Evolutionary conservation across 2,797 vertebrate species (phyloP).

Genomic region (Notolepis coatsorum): DNA sequence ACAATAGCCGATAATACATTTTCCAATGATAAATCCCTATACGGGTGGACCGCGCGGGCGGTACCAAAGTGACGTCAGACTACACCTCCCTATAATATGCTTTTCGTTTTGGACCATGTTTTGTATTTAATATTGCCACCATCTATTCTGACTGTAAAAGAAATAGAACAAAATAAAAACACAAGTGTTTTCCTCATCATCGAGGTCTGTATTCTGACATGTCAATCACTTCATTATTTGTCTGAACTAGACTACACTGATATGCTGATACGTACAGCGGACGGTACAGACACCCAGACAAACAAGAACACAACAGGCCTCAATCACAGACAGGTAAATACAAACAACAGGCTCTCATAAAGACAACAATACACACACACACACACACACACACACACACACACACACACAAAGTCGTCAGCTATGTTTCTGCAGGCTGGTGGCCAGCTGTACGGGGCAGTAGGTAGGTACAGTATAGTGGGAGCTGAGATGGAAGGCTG

Average conservation of each 20-base stretch:
- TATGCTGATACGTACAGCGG: background rate
- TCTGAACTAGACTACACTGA: background rate
- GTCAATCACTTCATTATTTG: background rate
- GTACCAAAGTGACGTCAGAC: too few relatives aligned
- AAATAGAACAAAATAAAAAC: background rate
- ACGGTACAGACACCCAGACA: background rate
- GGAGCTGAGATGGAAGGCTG: constrained; percentile 62
- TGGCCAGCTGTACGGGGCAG: constrained; percentile 48
- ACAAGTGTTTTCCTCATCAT: too few relatives aligned
- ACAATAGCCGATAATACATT: too few relatives aligned
- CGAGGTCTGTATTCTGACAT: background rate
- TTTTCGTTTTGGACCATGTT: too few relatives aligned
- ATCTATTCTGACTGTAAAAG: too few relatives aligned
- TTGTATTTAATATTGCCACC: too few relatives aligned
- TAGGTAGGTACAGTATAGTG: constrained; percentile 35
- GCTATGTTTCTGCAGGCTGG: constrained; percentile 32
- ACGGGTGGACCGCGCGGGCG: too few relatives aligned
- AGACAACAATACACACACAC: constrained; percentile 13
- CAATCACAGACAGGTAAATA: constrained; percentile 21
- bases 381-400: background rate
- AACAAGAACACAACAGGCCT: background rate
- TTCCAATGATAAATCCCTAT: too few relatives aligned
- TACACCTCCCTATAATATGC: too few relatives aligned
- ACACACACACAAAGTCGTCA: constrained; percentile 4
- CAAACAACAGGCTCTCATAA: background rate